Percentiles rank a stretch among this genome's conserved stretches.
Evolutionary conservation across 2,113 vertebrate genomes (phyloP).

Genomic region (Phocoena sinus): DNA sequence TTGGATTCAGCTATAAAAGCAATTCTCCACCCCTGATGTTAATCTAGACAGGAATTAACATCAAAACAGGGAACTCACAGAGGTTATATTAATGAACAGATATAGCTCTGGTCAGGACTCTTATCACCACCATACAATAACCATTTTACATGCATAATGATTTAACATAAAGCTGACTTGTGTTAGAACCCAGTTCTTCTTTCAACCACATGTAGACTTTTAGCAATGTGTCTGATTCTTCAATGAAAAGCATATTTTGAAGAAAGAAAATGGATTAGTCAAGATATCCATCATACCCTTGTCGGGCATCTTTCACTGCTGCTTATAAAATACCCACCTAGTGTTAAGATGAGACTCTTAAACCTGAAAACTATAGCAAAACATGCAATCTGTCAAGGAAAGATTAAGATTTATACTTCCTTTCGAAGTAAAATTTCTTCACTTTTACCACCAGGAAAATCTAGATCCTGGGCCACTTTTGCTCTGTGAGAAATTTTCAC

Average conservation of each 20-base stretch:
- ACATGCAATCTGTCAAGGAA: background rate
- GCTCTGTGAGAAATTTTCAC: background rate
- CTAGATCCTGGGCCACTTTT: background rate
- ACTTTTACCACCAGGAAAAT: background rate
- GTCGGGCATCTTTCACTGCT: background rate
- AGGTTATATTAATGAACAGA: slow-evolving; percentile 12
- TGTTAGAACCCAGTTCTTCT: background rate
- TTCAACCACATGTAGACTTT: background rate
- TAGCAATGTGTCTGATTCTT: background rate
- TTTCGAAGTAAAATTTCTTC: background rate
- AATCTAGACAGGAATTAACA: background rate
- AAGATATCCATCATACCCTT: background rate
- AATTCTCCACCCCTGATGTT: background rate
- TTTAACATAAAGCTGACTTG: background rate
- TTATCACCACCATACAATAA: background rate
- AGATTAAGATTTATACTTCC: background rate
- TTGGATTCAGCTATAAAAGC: background rate
- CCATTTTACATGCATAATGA: background rate
- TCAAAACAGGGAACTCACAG: background rate
- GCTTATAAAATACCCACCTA: background rate
- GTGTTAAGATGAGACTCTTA: background rate
- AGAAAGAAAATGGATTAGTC: background rate
- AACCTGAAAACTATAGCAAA: background rate
- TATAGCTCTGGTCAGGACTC: background rate
- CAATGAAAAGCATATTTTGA: background rate